Evolutionary conservation across 2,113 vertebrate species (phyloP).

Genomic region (Osmerus eperlanus): DNA sequence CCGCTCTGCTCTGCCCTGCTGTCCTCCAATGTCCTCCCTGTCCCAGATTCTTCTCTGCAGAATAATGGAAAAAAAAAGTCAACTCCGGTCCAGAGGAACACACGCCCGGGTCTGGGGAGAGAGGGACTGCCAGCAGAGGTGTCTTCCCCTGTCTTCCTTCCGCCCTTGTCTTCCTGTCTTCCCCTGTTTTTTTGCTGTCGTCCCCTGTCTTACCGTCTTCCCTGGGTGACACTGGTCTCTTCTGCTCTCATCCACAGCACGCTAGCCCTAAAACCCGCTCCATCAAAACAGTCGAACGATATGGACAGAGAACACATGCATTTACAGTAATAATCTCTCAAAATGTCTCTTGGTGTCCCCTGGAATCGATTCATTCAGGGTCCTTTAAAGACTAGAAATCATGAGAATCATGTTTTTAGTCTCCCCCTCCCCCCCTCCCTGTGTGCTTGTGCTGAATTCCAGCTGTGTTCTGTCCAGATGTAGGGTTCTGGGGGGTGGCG

Average conservation of each 20-base stretch:
- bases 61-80: conserved; percentile 50
- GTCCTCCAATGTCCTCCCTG: conserved; percentile 4
- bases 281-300: no score
- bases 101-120: conserved; percentile 34
- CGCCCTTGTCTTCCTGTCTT: no score
- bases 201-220: not conserved
- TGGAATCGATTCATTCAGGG: conserved; percentile 3
- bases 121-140: not conserved
- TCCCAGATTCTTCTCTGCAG: conserved; percentile 5
- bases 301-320: no score
- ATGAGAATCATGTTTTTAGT: not conserved
- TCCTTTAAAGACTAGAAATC: not conserved
- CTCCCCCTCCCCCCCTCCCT: conserved; percentile 16
- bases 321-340: no score
- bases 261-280: no score
- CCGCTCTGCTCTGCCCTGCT: not conserved
- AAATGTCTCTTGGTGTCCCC: not conserved
- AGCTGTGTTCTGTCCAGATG: conserved; percentile 58
- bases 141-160: not conserved
- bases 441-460: conserved; percentile 47
- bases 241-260: no score
- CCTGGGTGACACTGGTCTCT: not conserved
- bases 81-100: conserved; percentile 24
- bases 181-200: no score
- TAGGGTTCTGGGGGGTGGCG: conserved; percentile 32